Evolutionary conservation across 2,797 vertebrate genomes (phyloP).

Genomic region (Melopsittacus undulatus): DNA sequence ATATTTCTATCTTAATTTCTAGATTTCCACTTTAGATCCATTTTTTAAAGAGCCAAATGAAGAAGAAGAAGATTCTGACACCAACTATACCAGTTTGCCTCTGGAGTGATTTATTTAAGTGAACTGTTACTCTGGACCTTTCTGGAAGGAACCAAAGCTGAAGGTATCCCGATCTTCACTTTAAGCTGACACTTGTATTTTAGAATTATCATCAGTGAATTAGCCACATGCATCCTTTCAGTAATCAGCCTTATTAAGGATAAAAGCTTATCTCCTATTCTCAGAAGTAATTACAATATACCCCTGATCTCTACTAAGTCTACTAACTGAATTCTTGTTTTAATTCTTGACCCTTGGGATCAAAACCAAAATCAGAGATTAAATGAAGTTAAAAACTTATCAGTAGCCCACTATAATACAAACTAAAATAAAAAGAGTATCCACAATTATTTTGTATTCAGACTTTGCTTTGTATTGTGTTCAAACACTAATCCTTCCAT

Average conservation of each 20-base stretch:
- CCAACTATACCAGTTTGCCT: not conserved
- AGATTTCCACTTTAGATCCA: not conserved
- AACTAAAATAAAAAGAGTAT: not conserved
- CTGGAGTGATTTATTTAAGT: not conserved
- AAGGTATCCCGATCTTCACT: not conserved
- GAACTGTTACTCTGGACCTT: not conserved
- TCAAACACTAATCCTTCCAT: constrained; percentile 55
- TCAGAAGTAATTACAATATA: constrained; percentile 56
- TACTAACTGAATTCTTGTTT: constrained; percentile 41
- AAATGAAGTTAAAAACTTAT: constrained; percentile 46
- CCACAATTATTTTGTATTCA: constrained; percentile 31
- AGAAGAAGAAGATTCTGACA: not conserved
- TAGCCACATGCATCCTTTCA: not conserved
- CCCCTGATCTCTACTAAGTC: constrained; percentile 14
- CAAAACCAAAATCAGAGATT: constrained; percentile 44
- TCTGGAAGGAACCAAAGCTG: not conserved
- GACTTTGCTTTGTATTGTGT: constrained; percentile 24
- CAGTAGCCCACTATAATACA: not conserved
- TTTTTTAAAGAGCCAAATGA: not conserved
- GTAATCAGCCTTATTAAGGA: constrained; percentile 13
- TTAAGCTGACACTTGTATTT: not conserved
- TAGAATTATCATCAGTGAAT: constrained; percentile 13
- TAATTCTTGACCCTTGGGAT: constrained; percentile 46
- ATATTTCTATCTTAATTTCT: not conserved
- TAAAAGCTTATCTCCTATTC: constrained; percentile 35